These are phyloP conservation scores for Drosophila funebris DNA, from an alignment of 1,140 invertebrate genomes.

Conservation along the genomic window DNA sequence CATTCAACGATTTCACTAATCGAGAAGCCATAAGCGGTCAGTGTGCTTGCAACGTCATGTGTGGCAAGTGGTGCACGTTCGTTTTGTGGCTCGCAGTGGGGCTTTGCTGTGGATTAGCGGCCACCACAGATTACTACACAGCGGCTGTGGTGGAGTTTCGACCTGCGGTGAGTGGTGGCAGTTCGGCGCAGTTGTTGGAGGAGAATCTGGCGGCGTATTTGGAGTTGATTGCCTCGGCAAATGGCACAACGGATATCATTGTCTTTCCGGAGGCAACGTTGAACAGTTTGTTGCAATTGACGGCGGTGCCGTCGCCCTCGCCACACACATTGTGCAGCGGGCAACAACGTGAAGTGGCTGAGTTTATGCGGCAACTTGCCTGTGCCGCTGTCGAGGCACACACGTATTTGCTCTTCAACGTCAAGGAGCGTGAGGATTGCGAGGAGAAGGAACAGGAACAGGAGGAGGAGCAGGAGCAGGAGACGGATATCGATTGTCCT, in stretches of 20 bases:
- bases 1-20: background rate
- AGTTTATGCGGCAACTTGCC: conserved; percentile 58
- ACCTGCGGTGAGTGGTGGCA: conserved; percentile 33
- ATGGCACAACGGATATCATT: conserved; percentile 88
- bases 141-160: conserved; percentile 85
- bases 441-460: conserved; percentile 50
- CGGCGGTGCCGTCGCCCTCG: conserved; percentile 53
- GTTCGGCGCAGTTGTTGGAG: conserved; percentile 49
- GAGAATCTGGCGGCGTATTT: conserved; percentile 66
- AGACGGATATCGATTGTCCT: conserved; percentile 28
- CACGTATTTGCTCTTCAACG: conserved; percentile 89
- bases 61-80: conserved; percentile 6
- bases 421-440: conserved; percentile 87
- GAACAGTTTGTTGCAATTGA: conserved; percentile 69
- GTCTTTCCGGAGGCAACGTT: conserved; percentile 91
- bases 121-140: conserved; percentile 80
- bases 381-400: conserved; percentile 52
- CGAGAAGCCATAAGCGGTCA: conserved; percentile 6
- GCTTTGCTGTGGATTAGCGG: background rate
- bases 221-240: conserved; percentile 49
- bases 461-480: conserved; percentile 47
- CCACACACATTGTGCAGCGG: conserved; percentile 30
- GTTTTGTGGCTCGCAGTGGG: background rate
- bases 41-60: conserved; percentile 18
- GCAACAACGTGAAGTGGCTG: conserved; percentile 4